Percentiles rank a stretch among this genome's conserved stretches.
Evolutionary conservation across 2,888 invertebrate species (phyloP).

Genomic region (Coelinius sp.): DNA sequence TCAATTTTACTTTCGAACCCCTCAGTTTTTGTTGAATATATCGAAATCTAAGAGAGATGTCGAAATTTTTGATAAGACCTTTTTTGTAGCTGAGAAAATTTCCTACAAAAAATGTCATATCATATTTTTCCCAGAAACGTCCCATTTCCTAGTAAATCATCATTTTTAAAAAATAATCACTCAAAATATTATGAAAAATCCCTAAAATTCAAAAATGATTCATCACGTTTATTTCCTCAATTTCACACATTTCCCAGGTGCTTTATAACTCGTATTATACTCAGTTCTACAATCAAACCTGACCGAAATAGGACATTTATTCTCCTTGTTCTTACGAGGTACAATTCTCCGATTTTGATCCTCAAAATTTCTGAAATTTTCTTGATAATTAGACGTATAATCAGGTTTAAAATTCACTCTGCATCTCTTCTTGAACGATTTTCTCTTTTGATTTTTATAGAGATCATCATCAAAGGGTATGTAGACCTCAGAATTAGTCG

Average conservation of each 20-base stretch:
- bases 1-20: neutral
- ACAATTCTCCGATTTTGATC: neutral
- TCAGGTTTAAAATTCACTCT: conserved; percentile 48
- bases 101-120: too few species aligned
- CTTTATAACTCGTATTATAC: conserved; percentile 50
- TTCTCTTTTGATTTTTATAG: conserved; percentile 25
- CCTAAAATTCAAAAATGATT: neutral
- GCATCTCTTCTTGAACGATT: conserved; percentile 34
- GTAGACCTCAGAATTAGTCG: neutral
- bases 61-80: neutral
- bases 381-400: conserved; percentile 47
- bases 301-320: conserved; percentile 36
- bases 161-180: too few species aligned
- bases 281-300: conserved; percentile 49
- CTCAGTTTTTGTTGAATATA: too few species aligned
- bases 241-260: conserved; percentile 47
- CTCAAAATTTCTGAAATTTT: conserved; percentile 40
- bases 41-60: too few species aligned
- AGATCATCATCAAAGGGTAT: neutral
- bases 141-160: too few species aligned
- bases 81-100: too few species aligned
- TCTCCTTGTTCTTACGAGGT: neutral
- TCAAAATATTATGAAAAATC: too few species aligned
- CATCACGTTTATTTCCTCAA: conserved; percentile 25
- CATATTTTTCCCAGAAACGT: too few species aligned